Conservation (phyloP, 2,113 vertebrate genomes). For the Potamarius usumacintae region DNA sequence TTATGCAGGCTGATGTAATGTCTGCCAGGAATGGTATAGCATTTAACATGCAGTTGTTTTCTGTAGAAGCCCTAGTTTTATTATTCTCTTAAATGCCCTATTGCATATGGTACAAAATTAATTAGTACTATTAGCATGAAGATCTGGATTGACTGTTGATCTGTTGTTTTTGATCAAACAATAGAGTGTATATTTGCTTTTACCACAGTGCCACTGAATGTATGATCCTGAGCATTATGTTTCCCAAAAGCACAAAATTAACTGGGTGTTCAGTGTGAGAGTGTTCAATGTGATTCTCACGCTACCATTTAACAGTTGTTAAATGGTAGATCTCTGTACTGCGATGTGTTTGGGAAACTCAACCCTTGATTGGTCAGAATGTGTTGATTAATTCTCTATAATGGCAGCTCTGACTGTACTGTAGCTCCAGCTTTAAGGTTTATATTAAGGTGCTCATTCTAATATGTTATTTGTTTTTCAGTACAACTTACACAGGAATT, state of each 20-base stretch:
- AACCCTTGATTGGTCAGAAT: neutral
- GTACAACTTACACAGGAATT: neutral
- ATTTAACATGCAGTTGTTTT: neutral
- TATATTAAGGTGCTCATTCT: neutral
- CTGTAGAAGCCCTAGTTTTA: neutral
- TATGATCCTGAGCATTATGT: neutral
- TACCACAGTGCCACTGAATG: neutral
- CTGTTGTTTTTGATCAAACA: neutral
- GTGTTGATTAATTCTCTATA: neutral
- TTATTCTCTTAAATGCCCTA: neutral
- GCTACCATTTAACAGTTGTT: neutral
- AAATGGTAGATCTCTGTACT: neutral
- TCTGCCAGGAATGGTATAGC: conserved; percentile 13
- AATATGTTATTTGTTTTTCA: neutral
- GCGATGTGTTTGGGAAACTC: neutral
- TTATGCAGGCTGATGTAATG: conserved; percentile 33
- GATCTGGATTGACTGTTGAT: neutral
- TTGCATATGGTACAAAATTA: neutral
- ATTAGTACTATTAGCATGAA: neutral
- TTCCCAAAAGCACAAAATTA: neutral
- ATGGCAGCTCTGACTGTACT: neutral
- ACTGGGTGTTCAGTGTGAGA: neutral
- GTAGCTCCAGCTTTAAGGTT: neutral
- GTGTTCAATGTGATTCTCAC: neutral
- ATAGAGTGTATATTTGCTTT: neutral